phyloP scores from a whole-genome alignment of 2,797 vertebrate genomes.

The Balearica regulorum region DNA sequence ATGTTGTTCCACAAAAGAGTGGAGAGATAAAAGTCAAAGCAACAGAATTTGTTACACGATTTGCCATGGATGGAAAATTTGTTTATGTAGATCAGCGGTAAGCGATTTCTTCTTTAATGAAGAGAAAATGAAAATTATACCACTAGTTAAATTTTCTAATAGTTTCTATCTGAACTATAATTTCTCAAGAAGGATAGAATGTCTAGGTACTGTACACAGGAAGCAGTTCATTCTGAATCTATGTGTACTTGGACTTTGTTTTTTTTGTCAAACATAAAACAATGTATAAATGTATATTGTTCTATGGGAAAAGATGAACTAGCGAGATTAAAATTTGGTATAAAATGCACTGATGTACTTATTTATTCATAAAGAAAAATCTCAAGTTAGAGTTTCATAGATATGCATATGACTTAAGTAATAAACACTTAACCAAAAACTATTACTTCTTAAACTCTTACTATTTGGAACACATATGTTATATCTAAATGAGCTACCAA shows the following conservation, averaged over 20 bases:
- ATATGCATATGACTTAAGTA: not conserved
- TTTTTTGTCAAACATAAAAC: not conserved
- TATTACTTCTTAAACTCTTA: not conserved
- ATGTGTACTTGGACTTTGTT: not conserved
- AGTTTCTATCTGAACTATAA: not conserved
- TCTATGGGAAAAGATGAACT: not conserved
- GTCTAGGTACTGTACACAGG: not conserved
- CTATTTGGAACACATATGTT: not conserved
- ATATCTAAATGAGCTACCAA: not conserved
- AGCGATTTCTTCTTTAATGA: conserved; percentile 17
- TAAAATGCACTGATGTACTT: not conserved
- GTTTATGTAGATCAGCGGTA: conserved; percentile 96
- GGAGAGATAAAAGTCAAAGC: conserved; percentile 87
- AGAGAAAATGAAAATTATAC: not conserved
- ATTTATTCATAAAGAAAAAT: not conserved
- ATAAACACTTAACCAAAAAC: not conserved
- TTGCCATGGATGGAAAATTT: conserved; percentile 93
- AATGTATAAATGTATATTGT: not conserved
- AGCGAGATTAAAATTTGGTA: not conserved
- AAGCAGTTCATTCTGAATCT: not conserved
- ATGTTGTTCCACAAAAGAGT: conserved; percentile 77
- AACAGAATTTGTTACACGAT: conserved; percentile 90
- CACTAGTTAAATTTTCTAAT: not conserved
- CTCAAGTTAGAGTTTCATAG: not conserved
- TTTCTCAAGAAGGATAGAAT: not conserved